These are phyloP conservation scores for Bagarius yarrelli DNA, from an alignment of 2,113 vertebrate species.

Conservation along the genomic window DNA sequence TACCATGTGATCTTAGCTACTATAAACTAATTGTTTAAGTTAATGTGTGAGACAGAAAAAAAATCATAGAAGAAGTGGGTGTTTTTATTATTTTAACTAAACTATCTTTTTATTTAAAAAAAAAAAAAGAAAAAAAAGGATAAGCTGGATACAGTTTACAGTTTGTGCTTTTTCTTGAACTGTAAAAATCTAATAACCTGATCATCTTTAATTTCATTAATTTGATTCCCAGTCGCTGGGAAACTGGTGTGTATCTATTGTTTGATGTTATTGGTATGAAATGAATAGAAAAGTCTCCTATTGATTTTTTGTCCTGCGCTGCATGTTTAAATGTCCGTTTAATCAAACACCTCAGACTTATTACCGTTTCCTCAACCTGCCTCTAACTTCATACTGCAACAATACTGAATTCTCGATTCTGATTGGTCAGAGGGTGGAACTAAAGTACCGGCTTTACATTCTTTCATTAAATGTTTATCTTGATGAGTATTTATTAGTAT, in stretches of 20 bases:
- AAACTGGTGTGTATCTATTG: conserved; percentile 27
- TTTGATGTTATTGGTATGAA: conserved; percentile 23
- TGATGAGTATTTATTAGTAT: no score
- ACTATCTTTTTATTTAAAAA: no score
- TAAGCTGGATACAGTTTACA: neutral
- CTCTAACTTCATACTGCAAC: neutral
- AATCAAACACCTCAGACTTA: conserved; percentile 35
- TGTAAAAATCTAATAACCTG: neutral
- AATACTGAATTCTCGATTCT: neutral
- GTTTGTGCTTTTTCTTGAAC: no score
- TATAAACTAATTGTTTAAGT: neutral
- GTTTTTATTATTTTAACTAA: no score
- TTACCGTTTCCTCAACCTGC: conserved; percentile 33
- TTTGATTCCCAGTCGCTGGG: conserved; percentile 43
- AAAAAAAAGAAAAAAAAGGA: no score
- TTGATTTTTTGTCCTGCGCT: conserved; percentile 43
- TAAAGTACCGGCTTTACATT: no score
- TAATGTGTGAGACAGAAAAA: neutral
- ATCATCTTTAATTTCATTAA: neutral
- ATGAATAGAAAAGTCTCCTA: conserved; percentile 33
- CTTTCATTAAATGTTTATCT: no score
- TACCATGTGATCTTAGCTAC: neutral
- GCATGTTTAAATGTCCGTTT: conserved; percentile 50
- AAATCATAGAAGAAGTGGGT: neutral
- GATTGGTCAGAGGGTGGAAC: no score